phyloP scores from a whole-genome alignment of 2,888 invertebrate species.

The Caenorhabditis auriculariae region DNA sequence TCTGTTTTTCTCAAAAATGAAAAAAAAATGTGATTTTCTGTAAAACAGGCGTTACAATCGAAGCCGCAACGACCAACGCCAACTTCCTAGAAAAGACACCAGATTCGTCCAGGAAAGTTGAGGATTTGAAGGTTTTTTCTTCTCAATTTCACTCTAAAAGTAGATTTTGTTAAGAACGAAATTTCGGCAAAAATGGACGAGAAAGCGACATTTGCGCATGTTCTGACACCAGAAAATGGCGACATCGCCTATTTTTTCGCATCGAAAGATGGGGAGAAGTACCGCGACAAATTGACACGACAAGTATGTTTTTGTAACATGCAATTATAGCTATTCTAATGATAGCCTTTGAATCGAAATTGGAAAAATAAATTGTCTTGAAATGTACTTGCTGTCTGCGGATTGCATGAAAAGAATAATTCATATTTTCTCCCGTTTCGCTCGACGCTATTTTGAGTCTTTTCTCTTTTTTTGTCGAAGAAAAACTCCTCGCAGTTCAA shows the following conservation, averaged over 20 bases:
- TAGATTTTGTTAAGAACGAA: constrained; percentile 19
- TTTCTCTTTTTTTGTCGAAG: background rate
- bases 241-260: constrained; percentile 36
- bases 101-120: constrained; percentile 15
- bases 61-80: too few species aligned
- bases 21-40: too few species aligned
- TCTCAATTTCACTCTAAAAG: background rate
- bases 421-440: too few species aligned
- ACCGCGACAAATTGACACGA: constrained; percentile 33
- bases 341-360: too few species aligned
- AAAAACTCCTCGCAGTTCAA: background rate
- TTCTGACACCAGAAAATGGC: constrained; percentile 25
- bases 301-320: too few species aligned
- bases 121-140: constrained; percentile 18
- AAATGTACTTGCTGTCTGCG: too few species aligned
- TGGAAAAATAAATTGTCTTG: too few species aligned
- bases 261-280: constrained; percentile 31
- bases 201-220: constrained; percentile 29
- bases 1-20: too few species aligned
- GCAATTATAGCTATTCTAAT: too few species aligned
- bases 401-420: too few species aligned
- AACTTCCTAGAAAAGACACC: constrained; percentile 9
- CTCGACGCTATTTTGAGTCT: background rate
- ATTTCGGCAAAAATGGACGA: constrained; percentile 25
- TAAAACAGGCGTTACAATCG: too few species aligned